phyloP scores from a whole-genome alignment of 1,140 invertebrate species.

The Drosophila elegans region DNA sequence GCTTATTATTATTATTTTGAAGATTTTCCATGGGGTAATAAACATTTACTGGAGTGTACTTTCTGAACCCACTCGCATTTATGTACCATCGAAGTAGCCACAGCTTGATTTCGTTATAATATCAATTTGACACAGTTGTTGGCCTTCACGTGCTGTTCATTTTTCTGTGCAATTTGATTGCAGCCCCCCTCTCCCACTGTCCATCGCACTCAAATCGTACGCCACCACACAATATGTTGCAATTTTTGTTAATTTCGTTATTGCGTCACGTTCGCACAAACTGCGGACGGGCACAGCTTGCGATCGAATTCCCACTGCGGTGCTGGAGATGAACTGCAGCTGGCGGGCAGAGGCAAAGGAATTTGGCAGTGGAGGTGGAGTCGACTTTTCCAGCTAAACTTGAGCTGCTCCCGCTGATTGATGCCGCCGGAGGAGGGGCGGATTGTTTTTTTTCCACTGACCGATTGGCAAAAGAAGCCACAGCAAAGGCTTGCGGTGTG shows the following conservation, averaged over 20 bases:
- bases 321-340: slow-evolving; percentile 51
- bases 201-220: slow-evolving; percentile 4
- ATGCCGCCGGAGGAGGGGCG: slow-evolving; percentile 11
- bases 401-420: slow-evolving; percentile 23
- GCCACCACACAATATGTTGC: slow-evolving; percentile 67
- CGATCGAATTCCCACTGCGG: slow-evolving; percentile 40
- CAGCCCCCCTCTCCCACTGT: slow-evolving; percentile 11
- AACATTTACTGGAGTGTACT: slow-evolving; percentile 1
- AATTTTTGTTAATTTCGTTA: slow-evolving; percentile 83
- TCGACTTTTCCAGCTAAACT: slow-evolving; percentile 4
- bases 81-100: slow-evolving; percentile 3
- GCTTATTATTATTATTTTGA: too few relatives aligned
- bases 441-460: slow-evolving; percentile 6
- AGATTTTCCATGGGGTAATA: neutral
- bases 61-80: too few relatives aligned
- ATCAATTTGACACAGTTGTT: slow-evolving; percentile 58
- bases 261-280: slow-evolving; percentile 77
- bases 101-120: slow-evolving; percentile 55
- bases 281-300: slow-evolving; percentile 66
- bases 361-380: slow-evolving; percentile 15
- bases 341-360: slow-evolving; percentile 25
- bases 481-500: slow-evolving; percentile 76
- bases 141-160: slow-evolving; percentile 36
- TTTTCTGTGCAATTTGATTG: slow-evolving; percentile 66
- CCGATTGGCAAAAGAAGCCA: slow-evolving; percentile 65